Evolutionary conservation across 2,888 invertebrate genomes (phyloP).

Genomic region (Apeira syringaria): DNA sequence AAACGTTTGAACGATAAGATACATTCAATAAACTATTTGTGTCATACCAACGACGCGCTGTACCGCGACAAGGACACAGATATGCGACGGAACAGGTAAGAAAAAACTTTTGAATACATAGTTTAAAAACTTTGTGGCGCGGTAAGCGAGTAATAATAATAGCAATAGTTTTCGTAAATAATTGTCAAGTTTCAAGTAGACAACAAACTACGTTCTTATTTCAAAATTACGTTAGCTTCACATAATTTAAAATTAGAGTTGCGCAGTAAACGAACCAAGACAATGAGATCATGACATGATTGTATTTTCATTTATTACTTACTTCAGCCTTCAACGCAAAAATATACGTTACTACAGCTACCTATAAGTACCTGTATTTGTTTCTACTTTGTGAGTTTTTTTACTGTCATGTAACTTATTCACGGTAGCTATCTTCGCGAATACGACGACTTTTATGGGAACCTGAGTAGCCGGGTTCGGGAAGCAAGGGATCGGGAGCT

Average conservation of each 20-base stretch:
- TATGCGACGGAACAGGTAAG: conserved; percentile 76
- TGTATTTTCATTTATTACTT: conserved; percentile 14
- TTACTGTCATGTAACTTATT: conserved; percentile 41
- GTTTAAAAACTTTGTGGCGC: conserved; percentile 45
- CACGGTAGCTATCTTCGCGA: conserved; percentile 67
- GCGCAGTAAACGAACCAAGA: conserved; percentile 38
- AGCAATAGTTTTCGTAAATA: conserved; percentile 60
- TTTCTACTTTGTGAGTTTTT: conserved; percentile 32
- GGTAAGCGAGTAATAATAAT: conserved; percentile 45
- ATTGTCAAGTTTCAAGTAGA: conserved; percentile 52
- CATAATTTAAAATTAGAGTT: conserved; percentile 31
- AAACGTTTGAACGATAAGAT: conserved; percentile 69
- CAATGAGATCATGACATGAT: conserved; percentile 52
- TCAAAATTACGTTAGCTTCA: conserved; percentile 37
- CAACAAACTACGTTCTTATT: conserved; percentile 42
- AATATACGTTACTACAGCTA: too few species aligned
- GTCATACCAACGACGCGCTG: conserved; percentile 44
- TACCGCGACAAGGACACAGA: conserved; percentile 50
- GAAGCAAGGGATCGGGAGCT: conserved; percentile 90
- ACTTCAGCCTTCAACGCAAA: too few species aligned
- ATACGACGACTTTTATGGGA: conserved; percentile 69
- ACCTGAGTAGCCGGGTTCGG: conserved; percentile 81
- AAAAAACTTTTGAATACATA: conserved; percentile 49
- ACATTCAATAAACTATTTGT: conserved; percentile 58
- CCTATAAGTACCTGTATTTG: too few species aligned